These are phyloP conservation scores for Aricia artaxerxes DNA, from an alignment of 2,888 invertebrate genomes.

Conservation along the genomic window DNA sequence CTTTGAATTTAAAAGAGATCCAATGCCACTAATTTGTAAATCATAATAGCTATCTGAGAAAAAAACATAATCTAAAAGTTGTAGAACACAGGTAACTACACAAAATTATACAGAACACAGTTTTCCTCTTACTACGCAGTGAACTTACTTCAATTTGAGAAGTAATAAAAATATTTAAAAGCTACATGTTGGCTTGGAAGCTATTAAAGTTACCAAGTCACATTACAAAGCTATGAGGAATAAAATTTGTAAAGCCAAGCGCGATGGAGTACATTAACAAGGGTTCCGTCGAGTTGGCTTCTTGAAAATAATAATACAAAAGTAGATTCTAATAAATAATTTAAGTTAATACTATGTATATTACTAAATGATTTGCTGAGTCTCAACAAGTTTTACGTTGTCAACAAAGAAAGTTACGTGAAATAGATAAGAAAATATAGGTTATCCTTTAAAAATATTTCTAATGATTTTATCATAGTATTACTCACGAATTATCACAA, in stretches of 20 bases:
- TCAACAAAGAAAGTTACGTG: too few species aligned
- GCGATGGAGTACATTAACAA: not conserved
- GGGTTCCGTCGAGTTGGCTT: not conserved
- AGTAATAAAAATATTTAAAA: slow-evolving; percentile 26
- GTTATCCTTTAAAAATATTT: too few species aligned
- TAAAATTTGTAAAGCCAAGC: not conserved
- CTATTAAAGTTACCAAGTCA: slow-evolving; percentile 21
- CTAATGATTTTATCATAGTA: not conserved
- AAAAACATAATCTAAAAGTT: not conserved
- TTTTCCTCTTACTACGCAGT: not conserved
- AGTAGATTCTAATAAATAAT: not conserved
- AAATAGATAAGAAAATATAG: too few species aligned
- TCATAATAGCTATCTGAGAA: not conserved
- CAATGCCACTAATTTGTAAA: not conserved
- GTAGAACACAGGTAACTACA: not conserved
- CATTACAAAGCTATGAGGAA: slow-evolving; percentile 9
- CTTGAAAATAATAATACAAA: not conserved
- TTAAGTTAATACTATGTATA: not conserved
- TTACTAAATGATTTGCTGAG: too few species aligned
- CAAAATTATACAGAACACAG: slow-evolving; percentile 6
- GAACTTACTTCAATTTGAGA: not conserved
- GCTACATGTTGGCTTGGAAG: not conserved
- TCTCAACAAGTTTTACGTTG: too few species aligned
- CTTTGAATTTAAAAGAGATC: not conserved
- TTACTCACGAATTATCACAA: not conserved